Evolutionary conservation across 2,113 vertebrate genomes (phyloP), one percentile per base, ranked within the genome.

Genomic region (Xenopus laevis): DNA sequence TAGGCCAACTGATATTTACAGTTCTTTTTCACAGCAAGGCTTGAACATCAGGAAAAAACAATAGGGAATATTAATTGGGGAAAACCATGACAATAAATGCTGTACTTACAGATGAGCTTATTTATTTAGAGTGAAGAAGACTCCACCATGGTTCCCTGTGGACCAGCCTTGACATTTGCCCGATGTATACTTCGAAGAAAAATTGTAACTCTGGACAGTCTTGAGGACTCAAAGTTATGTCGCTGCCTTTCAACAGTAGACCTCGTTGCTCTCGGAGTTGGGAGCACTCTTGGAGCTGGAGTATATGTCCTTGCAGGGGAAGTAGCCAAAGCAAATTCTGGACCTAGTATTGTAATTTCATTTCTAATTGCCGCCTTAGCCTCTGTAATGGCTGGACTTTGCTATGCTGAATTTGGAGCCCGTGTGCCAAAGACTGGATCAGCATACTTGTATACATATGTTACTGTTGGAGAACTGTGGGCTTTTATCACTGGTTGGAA

Each of bases 401-500:
- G 97, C 82, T 99, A 99, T 0, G 97, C 97, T 0, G 96, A 99
- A 76, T 99, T 99, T 33, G 97, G 97, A 0, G 97, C 97, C 33
- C 93, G 97, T 0, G 97, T 98, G 53, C 97, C 97, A 74, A 98
- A 98, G 85, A 98, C 97, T 0, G 97, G 97, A 4, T 99, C 97
- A 16, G 97, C 97, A 0, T 99, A 99, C 81, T 85, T 99, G 27
- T 99, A 99, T 77, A 99, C 97, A 46, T 99, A 99, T 0, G 95
- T 99, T 10, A 99, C 97, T 0, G 97, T 99, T 0, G 97, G 97
- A 13, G 97, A 99, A 82, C 87, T 99, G 59, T 96, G 95, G 94
- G 97, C 97, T 78, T 99, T 99, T 83, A 96, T 99, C 85, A 99
- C 97, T 4, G 97, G 97, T 44, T 99, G 97, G 97, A 99, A 99